Conservation (phyloP, 2,888 invertebrate genomes). For the Rhagonycha lutea region DNA sequence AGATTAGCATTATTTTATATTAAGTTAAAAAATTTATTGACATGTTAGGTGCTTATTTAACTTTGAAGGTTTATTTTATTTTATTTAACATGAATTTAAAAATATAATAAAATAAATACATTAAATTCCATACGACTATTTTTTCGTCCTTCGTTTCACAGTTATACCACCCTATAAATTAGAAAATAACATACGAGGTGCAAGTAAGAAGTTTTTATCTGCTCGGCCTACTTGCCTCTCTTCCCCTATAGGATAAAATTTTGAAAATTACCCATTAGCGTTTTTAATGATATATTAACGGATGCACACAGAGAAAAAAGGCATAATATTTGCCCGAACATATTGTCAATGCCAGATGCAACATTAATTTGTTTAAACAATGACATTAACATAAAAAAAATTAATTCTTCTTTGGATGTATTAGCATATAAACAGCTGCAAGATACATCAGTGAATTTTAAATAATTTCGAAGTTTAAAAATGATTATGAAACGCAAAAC, state of each 20-base stretch:
- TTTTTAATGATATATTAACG: neutral
- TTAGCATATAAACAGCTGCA: conserved; percentile 12
- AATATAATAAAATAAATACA: neutral
- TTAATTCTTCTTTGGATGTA: conserved; percentile 1
- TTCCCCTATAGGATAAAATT: neutral
- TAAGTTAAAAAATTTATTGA: conserved; percentile 2
- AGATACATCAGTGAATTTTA: conserved; percentile 12
- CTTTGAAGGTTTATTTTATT: neutral
- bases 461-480: conserved; percentile 4
- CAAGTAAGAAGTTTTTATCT: neutral
- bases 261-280: neutral
- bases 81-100: neutral
- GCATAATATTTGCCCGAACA: neutral
- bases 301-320: neutral
- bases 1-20: conserved; percentile 21
- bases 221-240: neutral
- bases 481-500: neutral
- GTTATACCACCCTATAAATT: neutral
- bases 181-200: neutral
- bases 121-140: neutral
- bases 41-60: neutral
- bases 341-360: conserved; percentile 3
- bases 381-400: conserved; percentile 5
- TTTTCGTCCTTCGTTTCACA: neutral
- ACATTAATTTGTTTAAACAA: conserved; percentile 8